These are phyloP conservation scores for Pseudopleuronectes americanus DNA, from an alignment of 2,797 vertebrate genomes.

Conservation along the genomic window DNA sequence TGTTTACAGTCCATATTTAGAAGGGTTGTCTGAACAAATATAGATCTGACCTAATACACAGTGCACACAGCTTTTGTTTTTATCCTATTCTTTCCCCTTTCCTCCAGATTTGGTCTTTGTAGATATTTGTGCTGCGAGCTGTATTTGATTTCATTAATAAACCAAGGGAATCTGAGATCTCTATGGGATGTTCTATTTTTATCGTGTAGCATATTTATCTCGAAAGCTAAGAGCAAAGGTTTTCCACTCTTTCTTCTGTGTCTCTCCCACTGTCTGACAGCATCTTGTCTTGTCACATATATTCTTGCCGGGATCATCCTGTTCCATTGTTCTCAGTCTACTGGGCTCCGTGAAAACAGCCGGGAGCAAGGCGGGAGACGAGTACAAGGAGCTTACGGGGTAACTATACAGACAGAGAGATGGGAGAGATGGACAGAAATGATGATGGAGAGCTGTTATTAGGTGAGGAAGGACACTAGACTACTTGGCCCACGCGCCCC, in stretches of 20 bases:
- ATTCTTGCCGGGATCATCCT: slow-evolving; percentile 55
- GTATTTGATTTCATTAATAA: slow-evolving; percentile 59
- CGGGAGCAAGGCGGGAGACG: slow-evolving; percentile 48
- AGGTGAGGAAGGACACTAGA: slow-evolving; percentile 77
- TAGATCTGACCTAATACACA: slow-evolving; percentile 25
- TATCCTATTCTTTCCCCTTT: slow-evolving; percentile 20
- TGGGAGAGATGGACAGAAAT: slow-evolving; percentile 67
- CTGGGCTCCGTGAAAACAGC: slow-evolving; percentile 63
- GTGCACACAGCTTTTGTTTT: slow-evolving; percentile 20
- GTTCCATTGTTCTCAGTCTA: slow-evolving; percentile 60
- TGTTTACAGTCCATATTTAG: slow-evolving; percentile 27
- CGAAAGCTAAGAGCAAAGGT: slow-evolving; percentile 53
- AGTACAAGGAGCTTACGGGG: slow-evolving; percentile 51
- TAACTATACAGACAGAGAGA: slow-evolving; percentile 63
- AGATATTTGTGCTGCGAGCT: slow-evolving; percentile 49
- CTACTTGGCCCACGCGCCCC: slow-evolving; percentile 61
- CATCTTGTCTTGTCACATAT: slow-evolving; percentile 63
- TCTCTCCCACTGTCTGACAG: slow-evolving; percentile 52
- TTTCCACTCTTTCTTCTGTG: slow-evolving; percentile 40
- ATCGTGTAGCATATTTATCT: slow-evolving; percentile 49
- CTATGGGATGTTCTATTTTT: slow-evolving; percentile 54
- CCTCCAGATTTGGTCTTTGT: slow-evolving; percentile 42
- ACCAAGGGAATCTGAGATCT: slow-evolving; percentile 50
- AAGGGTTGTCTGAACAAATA: slow-evolving; percentile 32
- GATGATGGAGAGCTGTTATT: slow-evolving; percentile 83